phyloP scores from a whole-genome alignment of 2,113 vertebrate species.

The Melanotaenia duboulayi region DNA sequence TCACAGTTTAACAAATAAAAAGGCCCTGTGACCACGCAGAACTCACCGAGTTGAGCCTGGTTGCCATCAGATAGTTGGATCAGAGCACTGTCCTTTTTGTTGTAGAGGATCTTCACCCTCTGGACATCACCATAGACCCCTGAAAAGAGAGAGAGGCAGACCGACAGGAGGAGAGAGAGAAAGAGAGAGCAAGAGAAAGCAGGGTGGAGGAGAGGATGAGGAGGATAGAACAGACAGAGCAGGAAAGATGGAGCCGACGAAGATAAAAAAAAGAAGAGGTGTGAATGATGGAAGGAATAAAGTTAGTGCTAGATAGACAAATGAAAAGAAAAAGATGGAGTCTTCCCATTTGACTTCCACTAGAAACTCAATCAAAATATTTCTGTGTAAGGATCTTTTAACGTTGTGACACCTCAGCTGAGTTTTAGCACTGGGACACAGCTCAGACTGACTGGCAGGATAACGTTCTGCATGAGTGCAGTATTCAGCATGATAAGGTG shows the following conservation, averaged over 20 bases:
- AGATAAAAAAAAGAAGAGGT: conserved; percentile 73
- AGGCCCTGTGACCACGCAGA: background rate
- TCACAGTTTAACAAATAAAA: background rate
- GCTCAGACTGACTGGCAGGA: background rate
- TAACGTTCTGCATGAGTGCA: background rate
- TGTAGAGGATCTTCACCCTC: conserved; percentile 99
- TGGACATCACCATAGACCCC: conserved; percentile 99
- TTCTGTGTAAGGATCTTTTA: conserved; percentile 29
- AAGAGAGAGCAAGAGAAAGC: conserved; percentile 43
- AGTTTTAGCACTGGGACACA: conserved; percentile 15
- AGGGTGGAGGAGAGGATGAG: conserved; percentile 72
- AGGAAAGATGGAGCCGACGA: conserved; percentile 81
- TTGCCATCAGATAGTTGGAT: conserved; percentile 98
- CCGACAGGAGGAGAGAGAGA: conserved; percentile 37
- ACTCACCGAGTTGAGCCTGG: conserved; percentile 96
- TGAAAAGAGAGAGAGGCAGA: conserved; percentile 80
- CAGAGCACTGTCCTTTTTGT: conserved; percentile 99
- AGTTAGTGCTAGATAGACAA: conserved; percentile 88
- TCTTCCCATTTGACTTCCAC: conserved; percentile 67
- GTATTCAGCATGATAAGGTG: conserved; percentile 5
- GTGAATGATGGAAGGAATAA: conserved; percentile 82
- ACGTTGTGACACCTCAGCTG: conserved; percentile 14
- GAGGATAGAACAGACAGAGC: conserved; percentile 75
- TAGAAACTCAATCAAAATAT: conserved; percentile 50
- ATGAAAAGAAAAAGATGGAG: conserved; percentile 72